Percentiles rank a stretch among this genome's conserved stretches.
phyloP scores from a whole-genome alignment of 1,140 invertebrate genomes.

The Atta texana region DNA sequence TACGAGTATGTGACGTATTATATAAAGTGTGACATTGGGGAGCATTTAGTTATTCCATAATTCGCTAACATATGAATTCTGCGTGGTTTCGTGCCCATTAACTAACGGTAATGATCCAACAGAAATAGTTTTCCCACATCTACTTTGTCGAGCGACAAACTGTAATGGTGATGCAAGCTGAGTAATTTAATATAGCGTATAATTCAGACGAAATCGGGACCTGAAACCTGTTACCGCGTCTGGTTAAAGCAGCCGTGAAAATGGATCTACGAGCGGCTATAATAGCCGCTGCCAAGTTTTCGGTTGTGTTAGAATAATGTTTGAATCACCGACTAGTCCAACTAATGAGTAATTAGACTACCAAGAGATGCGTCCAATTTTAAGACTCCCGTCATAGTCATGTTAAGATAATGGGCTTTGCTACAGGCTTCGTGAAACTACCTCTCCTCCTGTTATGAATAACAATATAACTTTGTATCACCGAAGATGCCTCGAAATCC shows the following conservation, averaged over 20 bases:
- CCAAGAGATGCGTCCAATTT: conserved; percentile 36
- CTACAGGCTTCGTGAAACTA: conserved; percentile 8
- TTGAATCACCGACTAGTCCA: conserved; percentile 37
- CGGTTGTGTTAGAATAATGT: conserved; percentile 46
- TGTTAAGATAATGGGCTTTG: conserved; percentile 22
- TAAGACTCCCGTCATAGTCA: conserved; percentile 23
- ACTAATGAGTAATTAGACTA: conserved; percentile 59
- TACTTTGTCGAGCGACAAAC: conserved; percentile 63
- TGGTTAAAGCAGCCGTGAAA: conserved; percentile 60
- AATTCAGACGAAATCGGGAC: conserved; percentile 64
- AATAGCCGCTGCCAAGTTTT: conserved; percentile 60
- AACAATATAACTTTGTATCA: conserved; percentile 40
- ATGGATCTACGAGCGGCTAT: conserved; percentile 48
- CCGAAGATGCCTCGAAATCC: conserved; percentile 1
- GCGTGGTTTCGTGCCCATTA: conserved; percentile 61
- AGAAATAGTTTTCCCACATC: conserved; percentile 56
- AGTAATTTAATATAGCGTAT: conserved; percentile 68
- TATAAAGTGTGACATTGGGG: background rate
- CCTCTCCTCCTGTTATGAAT: conserved; percentile 21
- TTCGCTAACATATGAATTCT: conserved; percentile 65
- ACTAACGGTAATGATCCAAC: conserved; percentile 71
- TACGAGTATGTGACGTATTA: background rate
- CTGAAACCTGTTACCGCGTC: conserved; percentile 43
- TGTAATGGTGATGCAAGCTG: conserved; percentile 51
- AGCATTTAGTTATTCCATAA: conserved; percentile 26